These are phyloP conservation scores for Meiosimyza decipiens DNA, from an alignment of 2,888 invertebrate species.

Conservation along the genomic window DNA sequence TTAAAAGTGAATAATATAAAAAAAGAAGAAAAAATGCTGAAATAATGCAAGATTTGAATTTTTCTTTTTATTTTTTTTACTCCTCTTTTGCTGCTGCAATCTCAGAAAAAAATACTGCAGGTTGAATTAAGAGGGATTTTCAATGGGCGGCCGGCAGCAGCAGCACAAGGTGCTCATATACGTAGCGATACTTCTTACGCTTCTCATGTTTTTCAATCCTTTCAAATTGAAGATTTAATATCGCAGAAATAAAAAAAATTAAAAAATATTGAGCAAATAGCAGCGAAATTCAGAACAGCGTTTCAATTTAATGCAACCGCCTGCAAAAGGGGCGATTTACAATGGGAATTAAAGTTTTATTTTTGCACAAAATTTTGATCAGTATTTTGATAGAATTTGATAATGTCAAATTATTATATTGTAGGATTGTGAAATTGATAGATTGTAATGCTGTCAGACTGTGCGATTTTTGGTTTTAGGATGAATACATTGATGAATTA, in stretches of 20 bases:
- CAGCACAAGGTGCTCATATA: slow-evolving; percentile 34
- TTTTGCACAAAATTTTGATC: too few relatives aligned
- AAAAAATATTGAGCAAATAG: slow-evolving; percentile 25
- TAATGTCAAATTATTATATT: too few relatives aligned
- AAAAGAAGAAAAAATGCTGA: background rate
- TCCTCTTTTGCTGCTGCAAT: slow-evolving; percentile 30
- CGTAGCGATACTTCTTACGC: background rate
- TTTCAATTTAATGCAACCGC: background rate
- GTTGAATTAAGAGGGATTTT: background rate
- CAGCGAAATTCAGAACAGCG: slow-evolving; percentile 13
- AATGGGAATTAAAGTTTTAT: too few relatives aligned
- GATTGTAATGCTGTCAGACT: too few relatives aligned
- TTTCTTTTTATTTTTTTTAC: slow-evolving; percentile 42
- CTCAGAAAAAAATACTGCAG: background rate
- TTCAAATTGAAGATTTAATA: slow-evolving; percentile 34
- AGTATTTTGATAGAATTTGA: too few relatives aligned
- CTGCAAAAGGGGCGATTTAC: background rate
- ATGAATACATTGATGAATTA: too few relatives aligned
- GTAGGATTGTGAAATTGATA: too few relatives aligned
- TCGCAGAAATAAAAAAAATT: slow-evolving; percentile 16
- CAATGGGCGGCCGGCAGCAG: background rate
- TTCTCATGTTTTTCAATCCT: slow-evolving; percentile 16
- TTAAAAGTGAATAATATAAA: slow-evolving; percentile 47
- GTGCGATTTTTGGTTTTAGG: too few relatives aligned
- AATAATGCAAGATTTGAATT: slow-evolving; percentile 64